Base-by-base conservation (phyloP, 2,797 vertebrate genomes). In the Australoheros facetus region DNA sequence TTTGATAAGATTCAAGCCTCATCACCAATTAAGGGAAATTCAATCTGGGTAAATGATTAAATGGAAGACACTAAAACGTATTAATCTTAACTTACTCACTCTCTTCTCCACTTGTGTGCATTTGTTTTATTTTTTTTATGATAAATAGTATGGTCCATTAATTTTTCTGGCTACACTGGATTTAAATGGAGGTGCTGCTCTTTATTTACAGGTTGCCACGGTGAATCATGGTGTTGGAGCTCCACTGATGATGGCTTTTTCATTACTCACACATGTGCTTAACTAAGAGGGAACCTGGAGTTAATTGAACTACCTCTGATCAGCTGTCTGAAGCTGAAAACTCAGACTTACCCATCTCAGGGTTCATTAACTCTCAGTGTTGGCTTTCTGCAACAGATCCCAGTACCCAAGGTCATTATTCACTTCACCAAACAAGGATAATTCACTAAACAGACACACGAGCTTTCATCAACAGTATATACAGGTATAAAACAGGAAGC, bases 401-500 rank as follows among this genome's bases (percentile, higher is more conserved):
- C 12, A 32, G 42, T 32, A 32, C 64, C 17, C 45, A 53, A 69
- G 45, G 64, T 69, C 28, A 48, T 59, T 81, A 86, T 71, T 80
- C 48, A 74, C 54, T 56, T 34, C 30, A 59, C 39, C 6, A 78
- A 83, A 77, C 54, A 21, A 78, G n/a, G 7, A 66, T 9, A 74
- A 59, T 69, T 57, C 17, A 75, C 60, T 56, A 54, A 86, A 81
- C 26, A 84, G 66, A 60, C n/a, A 66, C 64, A 75, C n/a, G 55
- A 60, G 42, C 39, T 75, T 80, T 75, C 19, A 86, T 78, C 48
- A 48, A 71, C 53, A 79, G 14, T 71, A 77, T 73, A 75, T 60
- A 23, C 39, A 76, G 64, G 54, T 75, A 72, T 85, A 64, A 84
- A 85, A 83, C 28, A 34, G 45, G 58, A 77, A 59, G 71, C 28